Evolutionary conservation across 2,888 invertebrate species (phyloP).

Genomic region (Busseola fusca): DNA sequence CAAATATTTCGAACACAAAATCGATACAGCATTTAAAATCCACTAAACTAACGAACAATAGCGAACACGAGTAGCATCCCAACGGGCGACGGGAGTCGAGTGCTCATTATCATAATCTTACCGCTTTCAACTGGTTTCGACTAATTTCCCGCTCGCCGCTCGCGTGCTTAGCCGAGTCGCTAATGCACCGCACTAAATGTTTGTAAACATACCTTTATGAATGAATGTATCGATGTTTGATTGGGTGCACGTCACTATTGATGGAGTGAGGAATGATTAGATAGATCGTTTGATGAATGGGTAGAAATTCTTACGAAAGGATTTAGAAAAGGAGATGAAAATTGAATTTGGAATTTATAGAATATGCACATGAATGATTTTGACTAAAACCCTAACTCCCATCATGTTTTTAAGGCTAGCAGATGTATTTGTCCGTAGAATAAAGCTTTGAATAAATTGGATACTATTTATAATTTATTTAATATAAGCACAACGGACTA

Average conservation of each 20-base stretch:
- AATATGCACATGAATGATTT: background rate
- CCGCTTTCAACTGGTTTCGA: constrained; percentile 70
- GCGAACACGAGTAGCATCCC: constrained; percentile 63
- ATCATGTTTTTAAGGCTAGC: background rate
- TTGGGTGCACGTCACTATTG: constrained; percentile 53
- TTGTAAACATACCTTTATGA: constrained; percentile 65
- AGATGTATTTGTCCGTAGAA: background rate
- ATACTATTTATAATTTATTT: background rate
- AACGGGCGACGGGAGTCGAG: constrained; percentile 61
- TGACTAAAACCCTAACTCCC: background rate
- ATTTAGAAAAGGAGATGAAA: constrained; percentile 2
- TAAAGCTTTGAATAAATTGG: background rate
- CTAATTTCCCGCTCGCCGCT: constrained; percentile 72
- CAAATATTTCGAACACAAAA: constrained; percentile 9
- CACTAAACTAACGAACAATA: constrained; percentile 57
- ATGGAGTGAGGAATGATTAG: constrained; percentile 31
- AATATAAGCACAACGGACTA: background rate
- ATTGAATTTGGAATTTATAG: constrained; percentile 4
- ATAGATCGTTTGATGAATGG: constrained; percentile 36
- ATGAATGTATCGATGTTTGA: constrained; percentile 60
- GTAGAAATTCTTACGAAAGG: constrained; percentile 4
- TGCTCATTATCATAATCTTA: constrained; percentile 78
- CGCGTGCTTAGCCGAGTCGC: constrained; percentile 66
- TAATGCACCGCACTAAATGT: constrained; percentile 62
- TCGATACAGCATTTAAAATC: constrained; percentile 55